Conservation (phyloP, 2,888 invertebrate genomes). For the Lagria hirta region DNA sequence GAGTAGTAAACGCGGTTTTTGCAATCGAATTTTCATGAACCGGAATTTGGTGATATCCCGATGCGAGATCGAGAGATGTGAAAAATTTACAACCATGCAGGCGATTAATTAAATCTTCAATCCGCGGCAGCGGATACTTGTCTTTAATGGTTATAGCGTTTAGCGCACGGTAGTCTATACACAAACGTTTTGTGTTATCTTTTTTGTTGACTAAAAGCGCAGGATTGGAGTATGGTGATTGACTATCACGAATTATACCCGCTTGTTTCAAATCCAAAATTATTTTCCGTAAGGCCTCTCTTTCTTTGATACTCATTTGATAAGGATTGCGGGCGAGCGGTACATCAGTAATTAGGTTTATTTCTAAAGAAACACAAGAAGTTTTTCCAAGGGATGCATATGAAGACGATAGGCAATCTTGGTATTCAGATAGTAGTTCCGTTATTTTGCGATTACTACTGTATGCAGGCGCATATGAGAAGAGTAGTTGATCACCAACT, state of each 20-base stretch:
- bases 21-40: slow-evolving; percentile 8
- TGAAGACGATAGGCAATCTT: background rate
- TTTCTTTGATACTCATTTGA: background rate
- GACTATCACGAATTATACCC: slow-evolving; percentile 1
- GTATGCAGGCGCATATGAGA: background rate
- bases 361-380: background rate
- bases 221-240: background rate
- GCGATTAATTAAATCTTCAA: background rate
- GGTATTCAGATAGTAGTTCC: background rate
- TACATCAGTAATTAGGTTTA: background rate
- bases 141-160: slow-evolving; percentile 5
- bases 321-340: background rate
- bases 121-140: slow-evolving; percentile 2
- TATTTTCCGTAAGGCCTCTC: background rate
- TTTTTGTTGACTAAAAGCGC: slow-evolving; percentile 2
- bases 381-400: background rate
- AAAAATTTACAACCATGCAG: slow-evolving; percentile 5
- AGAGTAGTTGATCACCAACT: background rate
- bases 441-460: background rate
- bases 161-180: slow-evolving; percentile 5
- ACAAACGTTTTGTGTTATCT: background rate
- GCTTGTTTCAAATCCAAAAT: too few relatives aligned
- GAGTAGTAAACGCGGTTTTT: slow-evolving; percentile 7
- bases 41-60: slow-evolving; percentile 6
- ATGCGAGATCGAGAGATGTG: slow-evolving; percentile 2